These are phyloP conservation scores for Physeter macrocephalus DNA, from an alignment of 2,113 vertebrate genomes.

Conservation along the genomic window DNA sequence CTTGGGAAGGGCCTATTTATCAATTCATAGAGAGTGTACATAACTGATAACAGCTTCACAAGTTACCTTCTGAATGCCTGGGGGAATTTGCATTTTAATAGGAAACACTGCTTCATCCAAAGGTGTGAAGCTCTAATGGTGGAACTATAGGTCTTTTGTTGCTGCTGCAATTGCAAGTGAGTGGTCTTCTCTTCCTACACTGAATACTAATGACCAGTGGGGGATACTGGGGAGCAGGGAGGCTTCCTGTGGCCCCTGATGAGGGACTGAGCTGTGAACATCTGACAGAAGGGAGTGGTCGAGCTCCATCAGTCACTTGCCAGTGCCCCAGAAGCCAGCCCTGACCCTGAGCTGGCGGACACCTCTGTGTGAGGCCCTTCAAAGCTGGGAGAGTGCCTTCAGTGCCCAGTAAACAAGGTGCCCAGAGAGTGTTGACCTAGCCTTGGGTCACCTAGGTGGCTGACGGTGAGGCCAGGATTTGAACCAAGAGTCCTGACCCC, in stretches of 20 bases:
- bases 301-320: not conserved
- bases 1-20: not conserved
- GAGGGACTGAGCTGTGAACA: not conserved
- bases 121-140: not conserved
- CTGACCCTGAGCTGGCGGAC: not conserved
- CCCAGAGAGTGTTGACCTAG: not conserved
- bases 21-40: not conserved
- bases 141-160: not conserved
- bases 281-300: not conserved
- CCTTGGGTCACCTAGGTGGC: not conserved
- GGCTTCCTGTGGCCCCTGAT: not conserved
- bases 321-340: not conserved
- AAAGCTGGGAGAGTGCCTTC: not conserved
- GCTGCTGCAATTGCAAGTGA: not conserved
- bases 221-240: not conserved
- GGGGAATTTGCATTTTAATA: not conserved
- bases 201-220: not conserved
- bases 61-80: not conserved
- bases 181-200: not conserved
- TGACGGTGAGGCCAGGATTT: not conserved
- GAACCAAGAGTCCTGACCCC: not conserved
- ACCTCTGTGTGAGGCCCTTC: not conserved
- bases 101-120: not conserved
- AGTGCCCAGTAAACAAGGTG: rapidly evolving
- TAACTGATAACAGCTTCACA: not conserved